phyloP scores from a whole-genome alignment of 2,113 vertebrate genomes.

The Amazona guildingii region DNA sequence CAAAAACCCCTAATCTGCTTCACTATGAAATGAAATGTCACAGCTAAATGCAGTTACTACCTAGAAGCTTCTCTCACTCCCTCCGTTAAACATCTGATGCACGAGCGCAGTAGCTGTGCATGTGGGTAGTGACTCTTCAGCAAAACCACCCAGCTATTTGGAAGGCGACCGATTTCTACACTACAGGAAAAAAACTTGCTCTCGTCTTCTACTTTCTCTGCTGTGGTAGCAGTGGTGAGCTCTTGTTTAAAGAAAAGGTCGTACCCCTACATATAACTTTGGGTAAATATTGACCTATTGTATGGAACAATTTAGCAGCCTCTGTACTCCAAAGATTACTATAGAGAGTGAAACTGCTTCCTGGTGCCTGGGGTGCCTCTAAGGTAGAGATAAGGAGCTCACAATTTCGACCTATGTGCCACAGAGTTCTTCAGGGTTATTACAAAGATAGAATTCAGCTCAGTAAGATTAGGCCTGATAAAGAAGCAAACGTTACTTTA shows the following conservation, averaged over 20 bases:
- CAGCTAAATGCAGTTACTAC: neutral
- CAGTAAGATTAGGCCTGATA: neutral
- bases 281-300: neutral
- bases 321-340: neutral
- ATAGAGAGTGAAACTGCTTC: neutral
- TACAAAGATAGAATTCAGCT: neutral
- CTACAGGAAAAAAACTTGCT: neutral
- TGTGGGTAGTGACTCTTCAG: neutral
- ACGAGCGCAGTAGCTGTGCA: neutral
- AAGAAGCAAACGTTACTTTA: neutral
- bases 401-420: neutral
- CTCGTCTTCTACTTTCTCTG: neutral
- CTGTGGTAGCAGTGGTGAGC: neutral
- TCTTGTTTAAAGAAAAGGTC: neutral
- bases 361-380: neutral
- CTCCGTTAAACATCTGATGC: neutral
- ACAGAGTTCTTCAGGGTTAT: neutral
- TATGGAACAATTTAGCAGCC: neutral
- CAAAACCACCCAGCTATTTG: neutral
- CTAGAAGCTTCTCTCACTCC: neutral
- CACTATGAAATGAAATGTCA: neutral
- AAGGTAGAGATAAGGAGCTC: neutral
- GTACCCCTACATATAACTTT: neutral
- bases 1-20: neutral
- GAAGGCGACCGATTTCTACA: neutral